Conservation (phyloP, 2,113 vertebrate genomes). For the Xerus inauris region DNA sequence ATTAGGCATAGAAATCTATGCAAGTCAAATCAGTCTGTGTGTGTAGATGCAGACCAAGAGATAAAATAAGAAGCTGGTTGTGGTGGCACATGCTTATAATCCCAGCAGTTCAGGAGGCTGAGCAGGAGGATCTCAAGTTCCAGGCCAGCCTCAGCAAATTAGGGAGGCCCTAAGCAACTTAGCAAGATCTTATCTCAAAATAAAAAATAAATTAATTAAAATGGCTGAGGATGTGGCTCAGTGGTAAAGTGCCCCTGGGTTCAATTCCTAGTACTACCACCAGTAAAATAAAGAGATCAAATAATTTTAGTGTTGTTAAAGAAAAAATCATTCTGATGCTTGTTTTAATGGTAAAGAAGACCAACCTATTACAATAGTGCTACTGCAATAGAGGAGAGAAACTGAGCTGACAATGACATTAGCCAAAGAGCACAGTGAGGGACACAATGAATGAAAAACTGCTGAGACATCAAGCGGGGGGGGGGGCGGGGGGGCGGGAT, state of each 20-base stretch:
- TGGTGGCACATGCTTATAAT: too few species aligned
- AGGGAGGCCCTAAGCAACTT: too few species aligned
- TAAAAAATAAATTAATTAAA: too few species aligned
- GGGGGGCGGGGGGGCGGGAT: neutral
- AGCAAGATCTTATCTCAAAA: too few species aligned
- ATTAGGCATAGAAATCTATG: neutral
- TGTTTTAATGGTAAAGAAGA: conserved; percentile 18
- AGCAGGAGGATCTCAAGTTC: too few species aligned
- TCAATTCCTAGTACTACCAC: too few species aligned
- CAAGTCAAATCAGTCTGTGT: neutral
- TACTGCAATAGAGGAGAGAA: neutral
- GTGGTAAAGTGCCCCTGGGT: too few species aligned
- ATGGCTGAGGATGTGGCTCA: too few species aligned
- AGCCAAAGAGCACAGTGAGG: neutral
- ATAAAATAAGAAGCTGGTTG: neutral
- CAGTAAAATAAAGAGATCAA: too few species aligned
- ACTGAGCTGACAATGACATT: neutral
- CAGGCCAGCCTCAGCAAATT: too few species aligned
- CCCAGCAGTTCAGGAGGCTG: too few species aligned
- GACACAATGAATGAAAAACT: neutral
- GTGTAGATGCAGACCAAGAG: neutral
- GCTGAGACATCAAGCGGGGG: neutral
- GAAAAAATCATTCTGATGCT: conserved; percentile 4
- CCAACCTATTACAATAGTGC: too few species aligned
- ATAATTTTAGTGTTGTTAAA: conserved; percentile 6